A percentile compares a stretch with the other conserved stretches of the same genome.
phyloP scores from a whole-genome alignment of 2,888 invertebrate genomes.

The Saturnia pavonia region DNA sequence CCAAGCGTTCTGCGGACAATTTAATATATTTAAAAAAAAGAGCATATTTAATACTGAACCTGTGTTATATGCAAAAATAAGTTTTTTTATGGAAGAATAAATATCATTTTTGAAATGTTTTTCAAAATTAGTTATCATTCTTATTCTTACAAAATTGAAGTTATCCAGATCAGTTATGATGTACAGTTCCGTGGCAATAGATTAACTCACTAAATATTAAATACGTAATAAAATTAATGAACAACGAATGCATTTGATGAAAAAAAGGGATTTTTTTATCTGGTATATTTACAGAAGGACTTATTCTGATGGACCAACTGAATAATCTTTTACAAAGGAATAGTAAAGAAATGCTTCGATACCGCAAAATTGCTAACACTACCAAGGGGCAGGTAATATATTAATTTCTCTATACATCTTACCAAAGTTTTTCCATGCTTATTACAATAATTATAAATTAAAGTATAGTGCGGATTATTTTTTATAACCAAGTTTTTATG shows the following conservation, averaged over 20 bases:
- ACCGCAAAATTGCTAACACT: conserved; percentile 48
- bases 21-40: no score
- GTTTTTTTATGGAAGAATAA: no score
- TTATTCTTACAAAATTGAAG: not conserved
- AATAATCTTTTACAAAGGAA: conserved; percentile 57
- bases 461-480: no score
- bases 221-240: not conserved
- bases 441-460: not conserved
- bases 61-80: no score
- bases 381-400: conserved; percentile 55
- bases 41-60: no score
- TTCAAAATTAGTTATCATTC: no score
- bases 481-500: no score
- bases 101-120: no score
- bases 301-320: conserved; percentile 55
- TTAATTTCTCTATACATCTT: not conserved
- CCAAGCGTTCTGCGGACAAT: no score
- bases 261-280: not conserved
- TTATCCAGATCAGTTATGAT: not conserved
- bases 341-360: conserved; percentile 46
- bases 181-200: not conserved
- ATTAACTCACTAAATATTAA: not conserved
- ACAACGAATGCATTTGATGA: not conserved
- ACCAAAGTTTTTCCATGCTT: not conserved
- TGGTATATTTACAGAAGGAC: conserved; percentile 42